Evolutionary conservation across 2,888 invertebrate genomes (phyloP), one percentile per base, ranked within the genome.

Genomic region (Heteromyza rotundicornis): DNA sequence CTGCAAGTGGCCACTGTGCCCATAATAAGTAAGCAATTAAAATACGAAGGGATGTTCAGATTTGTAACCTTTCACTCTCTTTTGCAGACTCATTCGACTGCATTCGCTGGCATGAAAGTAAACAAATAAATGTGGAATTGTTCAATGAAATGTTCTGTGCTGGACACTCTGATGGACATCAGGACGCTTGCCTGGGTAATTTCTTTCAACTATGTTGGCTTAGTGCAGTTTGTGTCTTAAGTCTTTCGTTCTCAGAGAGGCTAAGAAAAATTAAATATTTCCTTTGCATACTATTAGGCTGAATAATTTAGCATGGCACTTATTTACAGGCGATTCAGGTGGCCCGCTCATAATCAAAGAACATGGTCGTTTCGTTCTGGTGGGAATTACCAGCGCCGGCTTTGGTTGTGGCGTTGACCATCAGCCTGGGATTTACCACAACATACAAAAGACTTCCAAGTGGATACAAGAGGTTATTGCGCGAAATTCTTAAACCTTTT

Each of bases 361-460:
- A 69, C 86, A 85, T 52, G 92, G 78, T 2, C 85, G 90, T 2
- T 94, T 90, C 86, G 90, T 90, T 60, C 83, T 94, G 12, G 91
- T 89, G 3, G 94, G 94, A 14, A 92, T 94, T 66, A 93, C 92
- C 0, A 92, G 92, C 23, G 93, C 93, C 0, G 94, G 94, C 5
- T 94, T 93, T 78, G 93, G 93, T 52, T 94, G 93, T 77, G 93
- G 92, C 0, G 91, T 92, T 14, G 90, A 92, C 75, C 90, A 91
- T 74, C 94, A 94, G 80, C 93, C 94, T 0, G 93, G 93, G 27
- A 94, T 94, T 71, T 94, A 94, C 82, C 93, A 94, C 80, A 91
- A 91, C 77, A 89, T 94, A 1, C 87, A 88, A 70, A 86, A 88
- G 71, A 91, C 91, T 3, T 84, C 88, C 22, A 84, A 85, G 64